Base-by-base conservation (phyloP, 2,797 vertebrate genomes). In the Spinibarbus caldwelli region DNA sequence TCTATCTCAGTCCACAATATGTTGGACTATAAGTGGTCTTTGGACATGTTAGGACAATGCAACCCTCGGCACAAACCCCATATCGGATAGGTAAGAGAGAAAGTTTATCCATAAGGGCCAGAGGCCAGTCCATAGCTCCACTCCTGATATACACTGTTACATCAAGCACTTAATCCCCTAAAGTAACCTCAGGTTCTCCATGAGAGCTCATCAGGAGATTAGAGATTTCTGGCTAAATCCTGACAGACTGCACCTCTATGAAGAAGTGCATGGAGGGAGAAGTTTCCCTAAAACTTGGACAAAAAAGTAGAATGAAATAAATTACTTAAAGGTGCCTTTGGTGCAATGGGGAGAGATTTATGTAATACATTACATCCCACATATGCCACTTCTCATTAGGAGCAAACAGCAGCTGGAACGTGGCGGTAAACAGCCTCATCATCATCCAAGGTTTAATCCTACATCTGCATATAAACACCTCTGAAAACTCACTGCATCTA, bases 351-450 rank as follows among this genome's bases (percentile, higher is more conserved):
- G 88, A 91, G 88, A 93, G 90, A 93, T 89, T 92, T 93, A 94
- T 94, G 90, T 83, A 86, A 75, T 90, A 90, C 90, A 92, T 93
- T 94, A 93, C 90, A 88, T 91, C 90, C 90, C 91, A 88, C 93
- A 94, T 93, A 93, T 95, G 94, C 91, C 89, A 90, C 85, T 90
- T 90, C 90, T 91, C 91, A 93, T 94, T 93, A 94, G 92, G 88
- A 87, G 85, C 82, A 84, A 88, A 84, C 87, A 93, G 91, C 93
- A 95, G 93, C 94, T 95, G 93, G 91, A 90, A 89, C 86, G 90
- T 76, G 88, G 84, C 77, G 80, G 90, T 93, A 93, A 93, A 92
- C 89, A 92, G 91, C 85, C 89, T 90, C 91, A 92, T 94, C 92
- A 93, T 92, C 91, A 86, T 90, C 80, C 66, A 72, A 82, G 84